These are phyloP conservation scores for Aptenodytes forsteri DNA, from an alignment of 2,113 vertebrate species.

Conservation along the genomic window DNA sequence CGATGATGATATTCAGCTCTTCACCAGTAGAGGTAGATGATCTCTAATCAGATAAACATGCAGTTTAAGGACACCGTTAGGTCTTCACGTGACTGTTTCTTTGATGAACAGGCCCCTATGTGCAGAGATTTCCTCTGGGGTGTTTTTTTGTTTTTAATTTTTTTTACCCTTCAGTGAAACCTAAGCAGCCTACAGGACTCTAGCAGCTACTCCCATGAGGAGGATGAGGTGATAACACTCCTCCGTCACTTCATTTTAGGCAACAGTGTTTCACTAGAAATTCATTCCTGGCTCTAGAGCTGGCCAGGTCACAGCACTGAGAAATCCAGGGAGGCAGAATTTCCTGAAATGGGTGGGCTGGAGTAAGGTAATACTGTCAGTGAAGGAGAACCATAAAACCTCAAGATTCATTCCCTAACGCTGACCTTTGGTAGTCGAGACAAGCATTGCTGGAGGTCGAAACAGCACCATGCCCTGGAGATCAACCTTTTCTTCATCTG, in stretches of 20 bases:
- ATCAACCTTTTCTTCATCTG: background rate
- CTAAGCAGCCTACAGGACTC: background rate
- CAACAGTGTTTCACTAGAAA: background rate
- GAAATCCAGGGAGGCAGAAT: background rate
- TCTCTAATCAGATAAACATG: background rate
- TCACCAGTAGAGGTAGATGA: background rate
- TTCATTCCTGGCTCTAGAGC: background rate
- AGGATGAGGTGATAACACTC: background rate
- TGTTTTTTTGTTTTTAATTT: background rate
- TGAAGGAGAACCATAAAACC: background rate
- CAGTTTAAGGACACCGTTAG: background rate
- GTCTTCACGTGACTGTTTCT: background rate
- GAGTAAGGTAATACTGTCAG: background rate
- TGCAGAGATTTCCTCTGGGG: background rate
- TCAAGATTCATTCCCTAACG: background rate
- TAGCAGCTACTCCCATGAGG: background rate
- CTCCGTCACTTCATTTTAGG: background rate
- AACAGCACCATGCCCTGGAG: background rate
- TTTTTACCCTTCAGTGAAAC: background rate
- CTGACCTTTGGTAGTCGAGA: slow-evolving; percentile 74
- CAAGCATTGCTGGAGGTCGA: slow-evolving; percentile 55
- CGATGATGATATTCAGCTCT: background rate
- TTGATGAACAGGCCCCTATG: background rate
- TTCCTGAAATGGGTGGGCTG: background rate
- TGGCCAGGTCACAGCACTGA: background rate